Base-by-base conservation (phyloP, 2,888 invertebrate species). In the Ditula angustiorana region DNA sequence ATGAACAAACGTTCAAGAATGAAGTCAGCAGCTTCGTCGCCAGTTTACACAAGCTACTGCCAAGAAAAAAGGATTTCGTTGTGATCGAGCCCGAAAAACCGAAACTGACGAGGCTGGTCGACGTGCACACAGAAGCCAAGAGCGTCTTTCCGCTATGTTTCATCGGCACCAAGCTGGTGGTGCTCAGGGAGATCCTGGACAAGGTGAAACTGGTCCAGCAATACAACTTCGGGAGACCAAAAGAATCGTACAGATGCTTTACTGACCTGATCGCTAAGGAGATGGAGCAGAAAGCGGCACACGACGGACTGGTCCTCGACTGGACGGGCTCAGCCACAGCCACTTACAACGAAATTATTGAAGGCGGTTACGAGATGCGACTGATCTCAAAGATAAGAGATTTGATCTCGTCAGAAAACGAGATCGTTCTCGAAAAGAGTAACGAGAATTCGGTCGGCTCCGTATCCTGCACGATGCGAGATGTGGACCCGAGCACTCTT, bases 131-230 rank as follows among this genome's bases (percentile, higher is more conserved):
- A 19, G 92, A 92, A 69, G 87, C 92, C 1, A 92, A 92, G 67
- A 84, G 71, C 67, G 88, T 90, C 7, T 92, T 92, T 63, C 92
- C 92, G 8, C 79, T 79, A 71, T 92, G 92, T 70, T 92, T 92
- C 69, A 79, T 86, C 59, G 92, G 92, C 28, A 85, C 92, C 19
- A 88, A 82, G 71, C 77, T 92, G 13, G 74, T 85, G 7, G 76
- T 92, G 23, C 70, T 87, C 55, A 78, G 91, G 49, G 87, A 89
- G 69, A 74, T 92, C 57, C 73, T 89, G 74, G 85, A 91, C 55
- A 89, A 82, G 64, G 87, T 92, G 33, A 90, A 86, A 67, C 69
- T 92, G 13, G 81, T 87, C 19, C 92, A 92, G 72, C 85, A 90
- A 53, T 92, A 92, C 74, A 89, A 86, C 70, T 90, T 82, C 61